Evolutionary conservation across 2,888 invertebrate species (phyloP).

Genomic region (Drosophila histrio): DNA sequence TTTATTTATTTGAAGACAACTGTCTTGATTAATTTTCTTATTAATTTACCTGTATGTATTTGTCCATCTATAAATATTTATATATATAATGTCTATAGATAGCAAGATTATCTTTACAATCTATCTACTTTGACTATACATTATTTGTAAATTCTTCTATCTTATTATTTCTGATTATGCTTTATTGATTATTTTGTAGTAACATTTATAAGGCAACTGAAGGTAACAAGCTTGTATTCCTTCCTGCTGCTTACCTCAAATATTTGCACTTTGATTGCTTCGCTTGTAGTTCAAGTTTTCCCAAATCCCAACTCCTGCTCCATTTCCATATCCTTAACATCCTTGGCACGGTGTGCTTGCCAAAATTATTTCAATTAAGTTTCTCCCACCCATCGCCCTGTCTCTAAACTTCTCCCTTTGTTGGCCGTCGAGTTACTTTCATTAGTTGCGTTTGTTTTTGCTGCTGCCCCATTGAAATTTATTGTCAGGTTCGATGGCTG

Average conservation of each 20-base stretch:
- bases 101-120: background rate
- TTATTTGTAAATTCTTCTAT: background rate
- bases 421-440: conserved; percentile 53
- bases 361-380: conserved; percentile 76
- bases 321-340: conserved; percentile 3
- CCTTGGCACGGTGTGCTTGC: conserved; percentile 27
- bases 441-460: conserved; percentile 71
- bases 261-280: conserved; percentile 66
- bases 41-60: conserved; percentile 1
- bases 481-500: conserved; percentile 75
- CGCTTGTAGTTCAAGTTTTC: conserved; percentile 57
- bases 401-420: background rate
- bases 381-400: conserved; percentile 35
- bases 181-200: background rate
- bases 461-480: conserved; percentile 55
- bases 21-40: background rate
- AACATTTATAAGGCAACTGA: background rate
- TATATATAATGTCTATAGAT: background rate
- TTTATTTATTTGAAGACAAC: conserved; percentile 1
- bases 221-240: background rate
- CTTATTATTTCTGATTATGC: background rate
- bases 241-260: conserved; percentile 6
- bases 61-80: background rate
- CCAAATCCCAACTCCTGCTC: conserved; percentile 2
- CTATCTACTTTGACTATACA: background rate